Percentiles rank a stretch among this genome's conserved stretches.
Evolutionary conservation across 2,113 vertebrate species (phyloP).

Genomic region (Forbesichthys agassizii): DNA sequence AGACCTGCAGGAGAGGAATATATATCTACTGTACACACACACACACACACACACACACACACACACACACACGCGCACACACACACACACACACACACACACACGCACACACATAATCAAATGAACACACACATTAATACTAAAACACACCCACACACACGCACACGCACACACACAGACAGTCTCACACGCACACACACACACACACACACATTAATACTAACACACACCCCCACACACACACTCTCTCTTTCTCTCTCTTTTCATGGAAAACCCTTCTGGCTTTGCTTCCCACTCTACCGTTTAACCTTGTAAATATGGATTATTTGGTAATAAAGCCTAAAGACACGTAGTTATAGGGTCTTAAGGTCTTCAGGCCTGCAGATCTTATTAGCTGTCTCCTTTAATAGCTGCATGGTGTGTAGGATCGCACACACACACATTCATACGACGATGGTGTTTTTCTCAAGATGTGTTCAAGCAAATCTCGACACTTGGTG

Average conservation of each 20-base stretch:
- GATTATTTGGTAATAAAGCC: neutral
- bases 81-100: too few relatives aligned
- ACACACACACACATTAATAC: too few relatives aligned
- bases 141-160: too few relatives aligned
- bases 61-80: neutral
- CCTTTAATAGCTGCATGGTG: neutral
- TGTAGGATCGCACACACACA: too few relatives aligned
- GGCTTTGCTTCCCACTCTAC: neutral
- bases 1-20: constrained; percentile 70
- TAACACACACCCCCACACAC: too few relatives aligned
- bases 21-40: constrained; percentile 16
- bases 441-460: too few relatives aligned
- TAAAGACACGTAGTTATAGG: neutral
- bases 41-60: constrained; percentile 4
- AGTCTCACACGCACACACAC: too few relatives aligned
- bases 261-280: constrained; percentile 2
- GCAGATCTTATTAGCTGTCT: neutral
- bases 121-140: too few relatives aligned
- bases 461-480: too few relatives aligned
- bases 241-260: neutral
- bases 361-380: neutral
- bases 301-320: neutral
- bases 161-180: too few relatives aligned
- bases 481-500: too few relatives aligned
- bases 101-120: too few relatives aligned